phyloP scores from a whole-genome alignment of 2,888 invertebrate genomes.

The Platycnemis pennipes region DNA sequence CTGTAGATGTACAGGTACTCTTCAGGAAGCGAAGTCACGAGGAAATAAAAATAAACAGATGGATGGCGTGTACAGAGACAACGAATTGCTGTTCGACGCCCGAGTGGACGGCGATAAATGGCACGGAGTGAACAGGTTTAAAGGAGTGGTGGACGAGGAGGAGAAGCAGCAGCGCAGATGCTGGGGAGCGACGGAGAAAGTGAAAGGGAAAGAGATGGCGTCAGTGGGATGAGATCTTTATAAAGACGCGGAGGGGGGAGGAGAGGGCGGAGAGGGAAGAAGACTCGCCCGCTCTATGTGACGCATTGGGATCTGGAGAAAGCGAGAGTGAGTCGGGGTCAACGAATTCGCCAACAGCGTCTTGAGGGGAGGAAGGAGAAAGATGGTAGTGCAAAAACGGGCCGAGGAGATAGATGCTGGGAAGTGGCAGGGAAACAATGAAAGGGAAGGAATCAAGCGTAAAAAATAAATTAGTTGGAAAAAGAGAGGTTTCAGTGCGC shows the following conservation, averaged over 20 bases:
- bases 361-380: not conserved
- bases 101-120: not conserved
- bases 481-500: not conserved
- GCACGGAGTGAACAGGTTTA: not conserved
- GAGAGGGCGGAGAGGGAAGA: conserved; percentile 70
- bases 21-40: not conserved
- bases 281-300: conserved; percentile 68
- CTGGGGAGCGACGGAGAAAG: not conserved
- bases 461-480: not conserved
- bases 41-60: not conserved
- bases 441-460: not conserved
- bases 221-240: conserved; percentile 66
- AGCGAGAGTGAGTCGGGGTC: conserved; percentile 47
- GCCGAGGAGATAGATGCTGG: not conserved
- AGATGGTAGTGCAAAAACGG: not conserved
- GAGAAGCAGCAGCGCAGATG: not conserved
- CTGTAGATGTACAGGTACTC: too few species aligned
- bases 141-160: not conserved
- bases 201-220: conserved; percentile 71
- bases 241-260: not conserved
- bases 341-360: conserved; percentile 9
- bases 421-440: not conserved
- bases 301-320: conserved; percentile 40
- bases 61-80: not conserved
- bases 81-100: not conserved